Evolutionary conservation across 2,797 vertebrate species (phyloP).

Genomic region (Peromyscus nudipes): DNA sequence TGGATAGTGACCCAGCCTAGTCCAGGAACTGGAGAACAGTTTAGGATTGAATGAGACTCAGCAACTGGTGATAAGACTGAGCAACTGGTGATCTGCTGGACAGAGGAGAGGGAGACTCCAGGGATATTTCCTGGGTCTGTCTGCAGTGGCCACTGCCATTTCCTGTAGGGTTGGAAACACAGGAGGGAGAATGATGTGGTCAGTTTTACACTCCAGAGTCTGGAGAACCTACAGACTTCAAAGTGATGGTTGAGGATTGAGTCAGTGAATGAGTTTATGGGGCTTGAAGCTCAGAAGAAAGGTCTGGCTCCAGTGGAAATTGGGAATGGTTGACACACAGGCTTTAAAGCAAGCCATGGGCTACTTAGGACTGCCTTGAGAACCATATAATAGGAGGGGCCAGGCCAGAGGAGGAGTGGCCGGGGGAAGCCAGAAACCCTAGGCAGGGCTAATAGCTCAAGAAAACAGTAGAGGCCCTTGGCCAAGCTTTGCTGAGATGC

Average conservation of each 20-base stretch:
- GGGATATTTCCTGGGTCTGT: neutral
- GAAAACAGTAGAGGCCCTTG: neutral
- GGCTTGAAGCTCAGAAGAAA: constrained; percentile 50
- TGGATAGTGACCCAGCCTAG: neutral
- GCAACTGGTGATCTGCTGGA: neutral
- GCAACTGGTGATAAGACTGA: neutral
- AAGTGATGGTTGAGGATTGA: neutral
- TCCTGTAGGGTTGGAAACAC: neutral
- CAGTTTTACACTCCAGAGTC: neutral
- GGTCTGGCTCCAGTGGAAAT: neutral
- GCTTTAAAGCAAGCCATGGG: constrained; percentile 7
- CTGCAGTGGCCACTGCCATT: neutral
- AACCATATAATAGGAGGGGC: neutral
- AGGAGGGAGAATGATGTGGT: neutral
- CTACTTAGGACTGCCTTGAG: neutral
- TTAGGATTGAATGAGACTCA: neutral
- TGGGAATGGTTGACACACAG: neutral
- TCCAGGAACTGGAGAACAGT: neutral
- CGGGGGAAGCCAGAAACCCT: neutral
- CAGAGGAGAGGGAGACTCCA: neutral
- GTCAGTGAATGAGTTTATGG: constrained; percentile 30
- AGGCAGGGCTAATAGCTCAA: neutral
- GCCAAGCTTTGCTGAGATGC: neutral
- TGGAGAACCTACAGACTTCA: constrained; percentile 11
- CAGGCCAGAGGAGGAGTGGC: neutral